These are phyloP conservation scores for Rhagonycha lutea DNA, from an alignment of 2,888 invertebrate genomes.

Conservation along the genomic window DNA sequence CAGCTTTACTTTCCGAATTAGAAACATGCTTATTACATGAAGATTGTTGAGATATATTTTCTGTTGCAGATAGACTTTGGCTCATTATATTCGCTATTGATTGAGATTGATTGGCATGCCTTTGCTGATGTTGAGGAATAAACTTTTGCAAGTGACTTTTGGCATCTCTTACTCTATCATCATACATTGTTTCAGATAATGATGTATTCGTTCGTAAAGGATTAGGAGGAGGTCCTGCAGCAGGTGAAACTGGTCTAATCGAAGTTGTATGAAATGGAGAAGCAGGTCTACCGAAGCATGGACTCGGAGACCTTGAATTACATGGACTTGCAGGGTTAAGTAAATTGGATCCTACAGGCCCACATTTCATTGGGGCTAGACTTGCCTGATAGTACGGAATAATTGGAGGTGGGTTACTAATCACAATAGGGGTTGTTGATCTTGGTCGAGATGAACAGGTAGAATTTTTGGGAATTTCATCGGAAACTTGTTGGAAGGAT, in stretches of 20 bases:
- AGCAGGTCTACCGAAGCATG: slow-evolving; percentile 55
- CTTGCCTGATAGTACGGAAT: slow-evolving; percentile 82
- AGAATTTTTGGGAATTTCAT: slow-evolving; percentile 55
- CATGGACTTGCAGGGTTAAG: slow-evolving; percentile 66
- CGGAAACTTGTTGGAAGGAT: slow-evolving; percentile 61
- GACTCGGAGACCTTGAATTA: slow-evolving; percentile 67
- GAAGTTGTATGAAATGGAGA: slow-evolving; percentile 46
- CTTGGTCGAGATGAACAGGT: slow-evolving; percentile 61
- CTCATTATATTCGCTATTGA: neutral
- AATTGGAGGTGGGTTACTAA: slow-evolving; percentile 74
- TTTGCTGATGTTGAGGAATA: slow-evolving; percentile 18
- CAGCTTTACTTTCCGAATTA: neutral
- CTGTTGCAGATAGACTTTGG: neutral
- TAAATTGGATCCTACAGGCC: slow-evolving; percentile 62
- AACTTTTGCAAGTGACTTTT: slow-evolving; percentile 12
- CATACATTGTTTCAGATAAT: neutral
- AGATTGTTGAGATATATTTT: neutral
- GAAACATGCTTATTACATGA: neutral
- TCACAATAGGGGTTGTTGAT: slow-evolving; percentile 71
- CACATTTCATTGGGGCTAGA: slow-evolving; percentile 69
- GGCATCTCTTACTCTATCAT: slow-evolving; percentile 12
- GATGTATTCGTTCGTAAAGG: slow-evolving; percentile 51
- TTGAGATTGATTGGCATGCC: neutral
- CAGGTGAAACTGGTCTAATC: slow-evolving; percentile 68
- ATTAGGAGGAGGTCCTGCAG: slow-evolving; percentile 72